These are phyloP conservation scores for Ophion ellenae DNA, from an alignment of 2,888 invertebrate genomes.

Conservation along the genomic window DNA sequence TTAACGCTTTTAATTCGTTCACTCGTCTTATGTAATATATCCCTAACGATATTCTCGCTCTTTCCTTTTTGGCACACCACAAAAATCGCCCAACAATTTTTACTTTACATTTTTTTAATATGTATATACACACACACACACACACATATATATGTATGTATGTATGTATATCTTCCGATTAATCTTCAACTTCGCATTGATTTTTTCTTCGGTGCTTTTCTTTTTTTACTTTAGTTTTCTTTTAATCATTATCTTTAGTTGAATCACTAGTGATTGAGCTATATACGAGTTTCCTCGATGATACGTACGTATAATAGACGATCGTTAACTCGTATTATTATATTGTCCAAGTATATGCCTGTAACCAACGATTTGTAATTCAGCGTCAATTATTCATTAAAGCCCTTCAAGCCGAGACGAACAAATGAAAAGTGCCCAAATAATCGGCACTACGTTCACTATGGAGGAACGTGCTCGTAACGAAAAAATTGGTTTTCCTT, in stretches of 20 bases:
- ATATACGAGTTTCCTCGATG: constrained; percentile 68
- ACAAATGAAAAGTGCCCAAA: constrained; percentile 8
- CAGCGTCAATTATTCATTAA: constrained; percentile 6
- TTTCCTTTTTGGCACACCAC: constrained; percentile 63
- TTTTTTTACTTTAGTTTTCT: constrained; percentile 6
- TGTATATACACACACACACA: not conserved
- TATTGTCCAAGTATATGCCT: constrained; percentile 75
- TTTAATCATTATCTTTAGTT: constrained; percentile 50
- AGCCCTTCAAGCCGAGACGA: not conserved
- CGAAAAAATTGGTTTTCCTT: not conserved
- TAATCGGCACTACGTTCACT: not conserved
- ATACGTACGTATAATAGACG: constrained; percentile 71
- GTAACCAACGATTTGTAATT: constrained; percentile 44
- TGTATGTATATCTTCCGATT: not conserved
- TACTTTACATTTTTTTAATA: not conserved
- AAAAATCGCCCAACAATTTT: constrained; percentile 56
- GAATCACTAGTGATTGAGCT: constrained; percentile 72
- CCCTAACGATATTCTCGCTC: constrained; percentile 48
- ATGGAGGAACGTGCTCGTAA: not conserved
- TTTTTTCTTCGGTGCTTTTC: constrained; percentile 14
- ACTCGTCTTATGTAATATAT: constrained; percentile 42
- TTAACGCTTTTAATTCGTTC: constrained; percentile 26
- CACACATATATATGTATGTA: not conserved
- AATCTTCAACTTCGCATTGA: constrained; percentile 21
- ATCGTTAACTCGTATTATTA: constrained; percentile 72